Evolutionary conservation across 2,797 vertebrate genomes (phyloP).

Genomic region (Falco columbarius): DNA sequence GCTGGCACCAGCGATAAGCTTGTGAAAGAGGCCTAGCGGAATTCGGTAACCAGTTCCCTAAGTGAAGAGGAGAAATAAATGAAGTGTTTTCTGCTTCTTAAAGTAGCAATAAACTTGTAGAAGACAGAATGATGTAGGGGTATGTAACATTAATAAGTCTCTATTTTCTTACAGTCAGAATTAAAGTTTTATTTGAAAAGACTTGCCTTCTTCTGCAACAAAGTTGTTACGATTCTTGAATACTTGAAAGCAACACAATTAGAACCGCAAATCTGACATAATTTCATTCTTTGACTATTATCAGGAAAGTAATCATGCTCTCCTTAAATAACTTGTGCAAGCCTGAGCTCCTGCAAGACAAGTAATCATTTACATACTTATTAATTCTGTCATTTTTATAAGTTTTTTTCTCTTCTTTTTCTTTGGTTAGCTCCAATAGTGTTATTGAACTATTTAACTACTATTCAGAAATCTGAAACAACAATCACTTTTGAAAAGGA

Average conservation of each 20-base stretch:
- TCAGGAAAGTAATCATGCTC: neutral
- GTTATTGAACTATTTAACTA: neutral
- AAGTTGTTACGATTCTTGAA: neutral
- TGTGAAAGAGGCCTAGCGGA: neutral
- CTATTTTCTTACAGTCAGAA: neutral
- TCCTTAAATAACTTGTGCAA: neutral
- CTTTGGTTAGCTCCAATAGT: neutral
- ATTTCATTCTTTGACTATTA: constrained; percentile 16
- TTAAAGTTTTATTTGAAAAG: neutral
- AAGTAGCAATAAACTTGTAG: neutral
- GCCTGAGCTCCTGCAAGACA: constrained; percentile 12
- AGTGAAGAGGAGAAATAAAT: neutral
- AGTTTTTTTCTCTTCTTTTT: neutral
- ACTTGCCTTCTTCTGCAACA: neutral
- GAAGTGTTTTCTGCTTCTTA: neutral
- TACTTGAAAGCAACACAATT: neutral
- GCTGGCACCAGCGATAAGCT: neutral
- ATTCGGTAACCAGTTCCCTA: neutral
- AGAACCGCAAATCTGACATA: neutral
- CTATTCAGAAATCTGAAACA: neutral
- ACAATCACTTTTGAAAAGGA: neutral
- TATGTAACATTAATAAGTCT: neutral
- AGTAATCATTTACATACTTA: constrained; percentile 14
- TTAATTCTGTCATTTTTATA: constrained; percentile 1
- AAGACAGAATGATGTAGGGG: neutral